Evolutionary conservation across 1,140 invertebrate species (phyloP).

Genomic region (Teleogryllus occipitalis): DNA sequence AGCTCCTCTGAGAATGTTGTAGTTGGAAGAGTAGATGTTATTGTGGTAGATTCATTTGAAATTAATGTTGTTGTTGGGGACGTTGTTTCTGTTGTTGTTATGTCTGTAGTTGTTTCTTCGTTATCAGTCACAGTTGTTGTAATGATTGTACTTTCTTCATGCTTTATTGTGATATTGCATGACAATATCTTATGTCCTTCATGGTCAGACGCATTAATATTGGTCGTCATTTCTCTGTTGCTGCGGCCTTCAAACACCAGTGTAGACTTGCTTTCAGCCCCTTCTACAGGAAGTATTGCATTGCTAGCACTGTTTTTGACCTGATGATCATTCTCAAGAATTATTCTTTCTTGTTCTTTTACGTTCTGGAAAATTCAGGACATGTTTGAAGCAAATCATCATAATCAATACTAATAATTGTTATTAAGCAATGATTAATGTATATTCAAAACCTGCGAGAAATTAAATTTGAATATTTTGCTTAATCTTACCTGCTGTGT

Average conservation of each 20-base stretch:
- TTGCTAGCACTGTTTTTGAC: too few relatives aligned
- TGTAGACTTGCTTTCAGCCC: too few relatives aligned
- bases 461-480: too few relatives aligned
- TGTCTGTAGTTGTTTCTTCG: conserved; percentile 17
- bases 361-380: too few relatives aligned
- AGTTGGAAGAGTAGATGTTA: neutral
- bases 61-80: conserved; percentile 21
- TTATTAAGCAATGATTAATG: too few relatives aligned
- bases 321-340: too few relatives aligned
- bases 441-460: too few relatives aligned
- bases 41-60: conserved; percentile 11
- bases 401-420: too few relatives aligned
- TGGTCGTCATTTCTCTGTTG: neutral
- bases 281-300: too few relatives aligned
- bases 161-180: neutral
- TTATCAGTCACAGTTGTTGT: neutral
- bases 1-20: neutral
- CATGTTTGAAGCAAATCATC: too few relatives aligned
- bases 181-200: neutral
- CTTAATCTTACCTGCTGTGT: too few relatives aligned
- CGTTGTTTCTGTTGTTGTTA: conserved; percentile 19
- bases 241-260: neutral
- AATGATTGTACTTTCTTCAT: neutral
- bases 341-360: too few relatives aligned
- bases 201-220: neutral